Evolutionary conservation across 2,113 vertebrate genomes (phyloP).

Genomic region (Oxygymnocypris stewartii): DNA sequence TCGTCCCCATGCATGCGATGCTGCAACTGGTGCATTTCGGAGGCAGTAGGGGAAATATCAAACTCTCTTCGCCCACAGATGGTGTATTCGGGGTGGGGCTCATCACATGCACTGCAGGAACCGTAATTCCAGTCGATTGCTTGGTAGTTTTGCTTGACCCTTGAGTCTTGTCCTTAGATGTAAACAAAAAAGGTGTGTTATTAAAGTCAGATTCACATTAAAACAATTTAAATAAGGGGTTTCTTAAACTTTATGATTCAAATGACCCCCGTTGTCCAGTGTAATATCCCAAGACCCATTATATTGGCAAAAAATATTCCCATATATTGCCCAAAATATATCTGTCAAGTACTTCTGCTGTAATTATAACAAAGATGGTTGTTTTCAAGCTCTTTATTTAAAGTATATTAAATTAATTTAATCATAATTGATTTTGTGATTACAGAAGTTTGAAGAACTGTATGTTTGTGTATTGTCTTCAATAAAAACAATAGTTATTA

Average conservation of each 20-base stretch:
- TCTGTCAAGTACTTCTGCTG: not conserved
- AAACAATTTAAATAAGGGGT: not conserved
- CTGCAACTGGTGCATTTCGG: constrained; percentile 79
- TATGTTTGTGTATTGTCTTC: too few relatives aligned
- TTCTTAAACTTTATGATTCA: not conserved
- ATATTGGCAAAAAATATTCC: not conserved
- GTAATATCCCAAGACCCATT: not conserved
- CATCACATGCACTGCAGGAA: constrained; percentile 81
- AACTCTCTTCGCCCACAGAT: constrained; percentile 80
- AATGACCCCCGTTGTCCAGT: not conserved
- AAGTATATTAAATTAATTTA: not conserved
- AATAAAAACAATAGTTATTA: too few relatives aligned
- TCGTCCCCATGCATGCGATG: constrained; percentile 77
- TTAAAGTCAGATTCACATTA: not conserved
- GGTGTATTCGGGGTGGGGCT: constrained; percentile 79
- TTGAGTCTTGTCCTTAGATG: constrained; percentile 79
- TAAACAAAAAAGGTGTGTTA: constrained; percentile 42
- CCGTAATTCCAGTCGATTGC: constrained; percentile 90
- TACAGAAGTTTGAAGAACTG: too few relatives aligned
- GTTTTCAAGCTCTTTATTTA: not conserved
- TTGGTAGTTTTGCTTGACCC: constrained; percentile 84
- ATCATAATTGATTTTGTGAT: too few relatives aligned
- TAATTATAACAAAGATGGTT: not conserved
- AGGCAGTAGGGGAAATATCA: constrained; percentile 77
- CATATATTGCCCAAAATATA: not conserved